Evolutionary conservation across 2,113 vertebrate genomes (phyloP).

Genomic region (Lepisosteus osseus): DNA sequence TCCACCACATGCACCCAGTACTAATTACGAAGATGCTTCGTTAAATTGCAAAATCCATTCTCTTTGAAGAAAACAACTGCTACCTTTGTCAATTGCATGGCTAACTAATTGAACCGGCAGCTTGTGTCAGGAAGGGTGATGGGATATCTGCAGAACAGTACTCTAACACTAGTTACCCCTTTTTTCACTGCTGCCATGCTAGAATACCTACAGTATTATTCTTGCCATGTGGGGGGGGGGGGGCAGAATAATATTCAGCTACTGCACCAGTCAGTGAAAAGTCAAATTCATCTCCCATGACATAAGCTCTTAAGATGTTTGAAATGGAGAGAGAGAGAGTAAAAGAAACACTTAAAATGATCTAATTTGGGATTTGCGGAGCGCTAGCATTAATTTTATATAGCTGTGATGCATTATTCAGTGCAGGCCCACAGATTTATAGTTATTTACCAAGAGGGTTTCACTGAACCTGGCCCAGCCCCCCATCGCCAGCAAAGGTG

Average conservation of each 20-base stretch:
- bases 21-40: too few relatives aligned
- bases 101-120: neutral
- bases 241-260: constrained; percentile 57
- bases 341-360: constrained; percentile 49
- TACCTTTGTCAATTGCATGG: neutral
- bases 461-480: constrained; percentile 6
- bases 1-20: too few relatives aligned
- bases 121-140: constrained; percentile 4
- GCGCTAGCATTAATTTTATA: constrained; percentile 51
- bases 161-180: neutral
- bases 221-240: constrained; percentile 15
- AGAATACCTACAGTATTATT: neutral
- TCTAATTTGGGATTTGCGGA: constrained; percentile 52
- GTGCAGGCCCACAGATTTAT: constrained; percentile 23
- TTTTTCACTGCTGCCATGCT: neutral
- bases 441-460: constrained; percentile 20
- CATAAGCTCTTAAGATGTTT: constrained; percentile 54
- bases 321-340: constrained; percentile 36
- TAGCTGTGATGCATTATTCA: constrained; percentile 48
- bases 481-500: neutral
- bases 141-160: neutral
- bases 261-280: constrained; percentile 37
- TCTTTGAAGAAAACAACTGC: too few relatives aligned
- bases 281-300: constrained; percentile 57
- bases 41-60: too few relatives aligned